Evolutionary conservation across 2,888 invertebrate genomes (phyloP), one percentile per base, ranked within the genome.

Genomic region (Phragmatobia fuliginosa): DNA sequence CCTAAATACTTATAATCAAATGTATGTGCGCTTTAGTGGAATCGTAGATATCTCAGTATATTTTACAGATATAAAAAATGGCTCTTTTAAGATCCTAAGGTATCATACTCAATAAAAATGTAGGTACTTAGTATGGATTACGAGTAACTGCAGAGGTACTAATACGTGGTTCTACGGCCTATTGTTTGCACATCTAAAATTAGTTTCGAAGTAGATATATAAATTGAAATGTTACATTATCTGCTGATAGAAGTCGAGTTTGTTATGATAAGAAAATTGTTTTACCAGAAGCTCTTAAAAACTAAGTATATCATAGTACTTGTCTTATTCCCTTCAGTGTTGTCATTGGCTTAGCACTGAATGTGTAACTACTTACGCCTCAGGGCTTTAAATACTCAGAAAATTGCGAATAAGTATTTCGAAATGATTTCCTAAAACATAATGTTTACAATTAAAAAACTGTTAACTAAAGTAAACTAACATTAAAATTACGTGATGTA

Each of bases 141-240:
- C 49, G 61, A 74, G 41, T 68, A 70, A 73, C 74, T 73, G 77
- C 78, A 78, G 73, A 75, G 70, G 77, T 80, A 78, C 83, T 82
- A 82, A 83, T 83, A 76, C 49, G 78, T 74, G 70, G 67, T 67
- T 85, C 86, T 88, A 92, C 86, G 68, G 84, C 90, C 91, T 81
- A 92, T 92, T 92, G 92, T 92, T 88, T 83, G 80, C 70, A 74
- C 76, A 75, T 80, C 83, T 84, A 68, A 80, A 83, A 84, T 83
- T 79, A 71, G 76, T 76, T 78, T 80, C 74, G 70, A 72, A 70
- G 49, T 60, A 61, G 38, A 25, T 52, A 77, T 68, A 59, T 62
- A 60, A 64, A 32, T 64, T 32, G 58, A 71, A 71, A 69, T 66
- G 62, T 62, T 58, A 45, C 21, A 36, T 58, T 41, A 62, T 65